These are phyloP conservation scores for Lamprotornis superbus DNA, from an alignment of 2,113 vertebrate species.

Conservation along the genomic window DNA sequence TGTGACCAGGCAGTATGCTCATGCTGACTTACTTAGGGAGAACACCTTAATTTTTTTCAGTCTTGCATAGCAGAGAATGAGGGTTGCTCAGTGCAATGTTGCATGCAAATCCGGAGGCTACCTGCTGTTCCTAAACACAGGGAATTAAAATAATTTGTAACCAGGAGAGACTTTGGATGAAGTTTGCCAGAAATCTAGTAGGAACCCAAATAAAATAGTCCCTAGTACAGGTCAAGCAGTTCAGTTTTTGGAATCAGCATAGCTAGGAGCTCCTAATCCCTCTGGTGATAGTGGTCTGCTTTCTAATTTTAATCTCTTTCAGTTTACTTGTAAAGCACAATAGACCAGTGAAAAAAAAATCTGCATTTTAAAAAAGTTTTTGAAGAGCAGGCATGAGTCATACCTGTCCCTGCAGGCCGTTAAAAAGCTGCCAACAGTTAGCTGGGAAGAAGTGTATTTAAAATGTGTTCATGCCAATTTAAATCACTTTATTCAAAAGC, in stretches of 20 bases:
- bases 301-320: conserved; percentile 48
- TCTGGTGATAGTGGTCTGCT: conserved; percentile 39
- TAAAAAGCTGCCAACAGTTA: conserved; percentile 25
- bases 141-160: conserved; percentile 4
- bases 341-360: conserved; percentile 12
- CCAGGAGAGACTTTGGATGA: not conserved
- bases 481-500: conserved; percentile 48
- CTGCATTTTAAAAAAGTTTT: conserved; percentile 47
- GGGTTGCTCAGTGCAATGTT: not conserved
- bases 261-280: conserved; percentile 29
- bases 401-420: conserved; percentile 34
- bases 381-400: conserved; percentile 54
- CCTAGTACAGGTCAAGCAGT: not conserved
- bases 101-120: not conserved
- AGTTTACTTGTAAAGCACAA: conserved; percentile 34
- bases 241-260: not conserved
- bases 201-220: not conserved
- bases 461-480: conserved; percentile 45
- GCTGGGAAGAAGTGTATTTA: conserved; percentile 50
- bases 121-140: not conserved
- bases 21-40: not conserved
- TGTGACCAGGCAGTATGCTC: not conserved
- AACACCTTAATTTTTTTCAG: not conserved
- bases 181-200: not conserved
- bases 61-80: not conserved